Conservation (phyloP, 2,113 vertebrate genomes). For the Bettongia penicillata region DNA sequence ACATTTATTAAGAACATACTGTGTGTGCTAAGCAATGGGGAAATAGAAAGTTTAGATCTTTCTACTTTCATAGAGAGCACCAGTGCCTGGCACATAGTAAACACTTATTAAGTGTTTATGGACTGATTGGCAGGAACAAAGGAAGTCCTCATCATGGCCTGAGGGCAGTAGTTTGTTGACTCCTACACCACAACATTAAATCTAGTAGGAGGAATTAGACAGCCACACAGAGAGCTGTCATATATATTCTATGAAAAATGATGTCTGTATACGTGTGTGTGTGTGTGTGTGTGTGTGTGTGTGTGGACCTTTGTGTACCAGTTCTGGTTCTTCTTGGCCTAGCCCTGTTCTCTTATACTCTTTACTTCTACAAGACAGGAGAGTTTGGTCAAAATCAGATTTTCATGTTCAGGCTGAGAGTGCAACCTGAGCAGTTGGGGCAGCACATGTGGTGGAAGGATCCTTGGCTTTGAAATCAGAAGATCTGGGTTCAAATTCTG, state of each 20-base stretch:
- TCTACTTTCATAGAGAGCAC: not conserved
- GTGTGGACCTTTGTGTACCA: not conserved
- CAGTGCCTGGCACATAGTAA: not conserved
- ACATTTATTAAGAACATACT: not conserved
- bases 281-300: not conserved
- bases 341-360: not conserved
- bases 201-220: not conserved
- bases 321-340: no score
- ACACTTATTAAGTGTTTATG: conserved; percentile 30
- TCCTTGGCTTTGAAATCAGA: not conserved
- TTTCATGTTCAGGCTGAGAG: not conserved
- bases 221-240: not conserved
- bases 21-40: not conserved
- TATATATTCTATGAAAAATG: not conserved
- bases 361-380: not conserved
- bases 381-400: not conserved
- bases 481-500: not conserved
- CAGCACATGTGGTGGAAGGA: not conserved
- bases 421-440: not conserved
- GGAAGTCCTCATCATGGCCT: not conserved
- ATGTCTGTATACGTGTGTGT: not conserved
- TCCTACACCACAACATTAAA: not conserved
- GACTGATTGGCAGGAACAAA: not conserved
- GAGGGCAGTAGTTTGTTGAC: not conserved
- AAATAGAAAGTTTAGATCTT: not conserved